Conservation (phyloP, 2,888 invertebrate genomes). For the Thymelicus sylvestris region DNA sequence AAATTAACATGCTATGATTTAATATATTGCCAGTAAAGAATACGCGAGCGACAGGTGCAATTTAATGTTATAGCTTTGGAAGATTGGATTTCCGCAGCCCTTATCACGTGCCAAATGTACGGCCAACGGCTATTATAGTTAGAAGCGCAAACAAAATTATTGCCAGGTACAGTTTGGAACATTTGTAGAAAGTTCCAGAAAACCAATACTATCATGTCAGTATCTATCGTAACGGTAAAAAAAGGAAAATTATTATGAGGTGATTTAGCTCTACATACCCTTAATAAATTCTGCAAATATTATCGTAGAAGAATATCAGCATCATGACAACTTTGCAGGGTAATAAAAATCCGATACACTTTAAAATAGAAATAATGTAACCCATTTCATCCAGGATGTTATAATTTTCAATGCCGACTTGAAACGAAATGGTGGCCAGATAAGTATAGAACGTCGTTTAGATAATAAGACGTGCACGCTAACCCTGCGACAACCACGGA, state of each 20-base stretch:
- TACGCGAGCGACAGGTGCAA: constrained; percentile 20
- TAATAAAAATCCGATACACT: constrained; percentile 11
- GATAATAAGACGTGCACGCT: constrained; percentile 11
- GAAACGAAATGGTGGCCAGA: constrained; percentile 29
- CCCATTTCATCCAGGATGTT: constrained; percentile 35
- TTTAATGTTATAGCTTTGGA: constrained; percentile 29
- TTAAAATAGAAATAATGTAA: constrained; percentile 23
- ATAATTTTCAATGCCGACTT: constrained; percentile 36
- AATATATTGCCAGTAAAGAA: constrained; percentile 16
- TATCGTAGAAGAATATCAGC: background rate
- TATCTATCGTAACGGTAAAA: background rate
- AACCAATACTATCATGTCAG: background rate
- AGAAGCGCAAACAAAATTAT: constrained; percentile 28
- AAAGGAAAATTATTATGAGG: background rate
- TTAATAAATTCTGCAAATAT: background rate
- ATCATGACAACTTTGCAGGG: background rate
- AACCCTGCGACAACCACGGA: constrained; percentile 13
- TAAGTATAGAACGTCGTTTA: constrained; percentile 25
- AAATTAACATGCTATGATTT: constrained; percentile 22
- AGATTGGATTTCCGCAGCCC: constrained; percentile 32
- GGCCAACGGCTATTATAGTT: constrained; percentile 33
- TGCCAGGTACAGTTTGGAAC: constrained; percentile 22
- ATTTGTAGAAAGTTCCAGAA: constrained; percentile 21
- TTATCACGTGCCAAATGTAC: constrained; percentile 36
- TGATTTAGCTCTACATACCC: too few species aligned